Conservation (phyloP, 2,113 vertebrate genomes). For the Rhinolophus sinicus region DNA sequence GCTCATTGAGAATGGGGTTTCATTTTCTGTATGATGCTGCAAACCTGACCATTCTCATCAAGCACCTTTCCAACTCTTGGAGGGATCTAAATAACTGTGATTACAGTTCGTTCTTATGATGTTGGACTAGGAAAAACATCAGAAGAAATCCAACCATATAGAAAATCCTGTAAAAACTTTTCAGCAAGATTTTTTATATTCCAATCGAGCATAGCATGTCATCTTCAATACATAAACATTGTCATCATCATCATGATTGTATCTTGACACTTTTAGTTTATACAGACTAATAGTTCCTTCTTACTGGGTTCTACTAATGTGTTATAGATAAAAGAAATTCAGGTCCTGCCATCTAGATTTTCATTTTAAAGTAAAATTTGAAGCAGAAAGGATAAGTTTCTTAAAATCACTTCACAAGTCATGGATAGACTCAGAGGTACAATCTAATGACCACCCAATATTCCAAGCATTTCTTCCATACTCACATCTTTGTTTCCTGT, state of each 20-base stretch:
- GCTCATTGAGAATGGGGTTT: conserved; percentile 8
- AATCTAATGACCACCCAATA: not conserved
- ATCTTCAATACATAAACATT: not conserved
- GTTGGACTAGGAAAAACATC: not conserved
- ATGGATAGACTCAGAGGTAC: not conserved
- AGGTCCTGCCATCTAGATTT: not conserved
- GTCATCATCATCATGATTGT: not conserved
- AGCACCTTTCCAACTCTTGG: conserved; percentile 26
- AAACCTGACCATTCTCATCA: not conserved
- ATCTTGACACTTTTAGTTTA: not conserved
- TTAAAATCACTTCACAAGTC: conserved; percentile 35
- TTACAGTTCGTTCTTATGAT: conserved; percentile 51
- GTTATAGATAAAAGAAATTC: conserved; percentile 23
- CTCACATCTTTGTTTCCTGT: not conserved
- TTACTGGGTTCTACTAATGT: not conserved
- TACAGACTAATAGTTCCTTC: not conserved
- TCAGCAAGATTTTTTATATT: conserved; percentile 36
- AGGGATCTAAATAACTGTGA: not conserved
- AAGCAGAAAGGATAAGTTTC: conserved; percentile 3
- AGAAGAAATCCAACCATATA: not conserved
- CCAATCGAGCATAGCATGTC: not conserved
- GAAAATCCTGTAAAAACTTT: conserved; percentile 2
- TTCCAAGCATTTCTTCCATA: not conserved
- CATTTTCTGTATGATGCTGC: not conserved
- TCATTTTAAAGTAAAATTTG: conserved; percentile 56